Conservation (phyloP, 2,888 invertebrate genomes). For the Tipula vernalis region DNA sequence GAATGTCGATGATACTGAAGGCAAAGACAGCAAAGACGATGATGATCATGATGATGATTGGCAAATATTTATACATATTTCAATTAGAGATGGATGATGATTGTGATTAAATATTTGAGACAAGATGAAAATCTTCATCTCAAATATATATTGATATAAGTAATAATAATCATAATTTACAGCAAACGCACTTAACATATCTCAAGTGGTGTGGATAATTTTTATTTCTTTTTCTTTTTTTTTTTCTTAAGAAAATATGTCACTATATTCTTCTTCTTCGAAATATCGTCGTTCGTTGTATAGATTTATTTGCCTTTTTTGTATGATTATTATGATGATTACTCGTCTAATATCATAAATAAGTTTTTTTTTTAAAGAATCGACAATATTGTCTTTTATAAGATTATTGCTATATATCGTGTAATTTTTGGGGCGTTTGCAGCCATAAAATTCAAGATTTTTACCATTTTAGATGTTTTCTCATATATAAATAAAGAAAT, state of each 20-base stretch:
- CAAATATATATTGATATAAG: background rate
- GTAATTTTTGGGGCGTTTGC: background rate
- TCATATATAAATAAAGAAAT: background rate
- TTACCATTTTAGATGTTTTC: background rate
- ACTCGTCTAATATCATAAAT: background rate
- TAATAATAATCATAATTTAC: background rate
- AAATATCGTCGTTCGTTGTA: background rate
- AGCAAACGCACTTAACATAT: constrained; percentile 4
- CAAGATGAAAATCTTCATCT: background rate
- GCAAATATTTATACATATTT: background rate
- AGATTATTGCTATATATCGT: background rate
- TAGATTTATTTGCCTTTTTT: background rate
- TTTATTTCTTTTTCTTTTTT: background rate
- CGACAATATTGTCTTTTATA: background rate
- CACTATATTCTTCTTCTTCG: background rate
- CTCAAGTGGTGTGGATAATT: background rate
- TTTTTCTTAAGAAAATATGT: background rate
- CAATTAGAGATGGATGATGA: background rate
- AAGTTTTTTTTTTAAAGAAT: background rate
- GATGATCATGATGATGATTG: background rate
- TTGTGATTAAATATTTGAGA: constrained; percentile 4
- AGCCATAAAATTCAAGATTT: background rate
- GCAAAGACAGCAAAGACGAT: background rate
- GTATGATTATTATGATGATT: background rate
- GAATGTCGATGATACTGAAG: background rate